Evolutionary conservation across 1,140 invertebrate species (phyloP), one percentile per base, ranked within the genome.

Genomic region (Anadara kagoshimensis): DNA sequence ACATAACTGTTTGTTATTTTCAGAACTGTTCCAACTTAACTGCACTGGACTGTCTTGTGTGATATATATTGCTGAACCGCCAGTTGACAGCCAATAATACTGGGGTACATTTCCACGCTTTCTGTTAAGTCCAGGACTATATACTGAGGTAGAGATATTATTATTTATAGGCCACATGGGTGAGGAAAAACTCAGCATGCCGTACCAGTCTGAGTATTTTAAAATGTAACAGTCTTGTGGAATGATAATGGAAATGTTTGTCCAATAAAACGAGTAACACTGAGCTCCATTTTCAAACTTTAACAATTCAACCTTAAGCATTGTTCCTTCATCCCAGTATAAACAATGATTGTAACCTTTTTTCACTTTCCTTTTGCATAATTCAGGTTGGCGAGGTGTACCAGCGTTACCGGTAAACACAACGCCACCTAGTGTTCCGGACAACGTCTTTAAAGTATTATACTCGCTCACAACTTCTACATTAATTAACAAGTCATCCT

Each of bases 61-160:
- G 44, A 70, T 53, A 26, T 75, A 75, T n/a, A 75, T 36, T 10
- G 73, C 45, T 36, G 68, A 54, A 41, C 73, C 73, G 29, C 43
- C 22, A 22, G 64, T 64, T 20, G 73, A 70, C 5, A 75, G 54
- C 43, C 63, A 70, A 44, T 75, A 75, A 70, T 70, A 75, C 49
- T 75, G 67, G 59, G 59, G 54, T 16, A 75, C 43, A 54, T 70
- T 53, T 26, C 63, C 63, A 24, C 43, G 20, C 20, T 49, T 43
- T 45, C 43, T 54, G 45, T 75, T 64, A 69, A 61, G 53, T 8
- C 73, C 73, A 29, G 68, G 57, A 10, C 49, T 44, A 45, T 61
- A 53, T 20, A 14, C 36, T 14, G 29, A 20, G 26, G 58, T 24
- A 22, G 47, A n/a, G 12, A 67, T 24, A 45, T 65, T 22, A 29